Conservation (phyloP, 2,113 vertebrate species). For the Prietella phreatophila region DNA sequence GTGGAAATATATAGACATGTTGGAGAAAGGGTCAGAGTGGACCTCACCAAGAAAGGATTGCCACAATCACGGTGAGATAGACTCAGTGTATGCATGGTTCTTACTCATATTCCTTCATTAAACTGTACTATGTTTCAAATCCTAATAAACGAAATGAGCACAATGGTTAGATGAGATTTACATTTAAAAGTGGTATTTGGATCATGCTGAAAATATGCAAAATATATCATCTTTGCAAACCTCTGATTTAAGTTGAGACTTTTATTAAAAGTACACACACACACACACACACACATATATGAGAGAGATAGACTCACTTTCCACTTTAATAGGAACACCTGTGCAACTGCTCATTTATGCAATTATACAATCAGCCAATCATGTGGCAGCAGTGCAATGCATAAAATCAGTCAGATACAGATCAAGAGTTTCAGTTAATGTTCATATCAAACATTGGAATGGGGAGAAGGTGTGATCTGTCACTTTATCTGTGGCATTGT, state of each 20-base stretch:
- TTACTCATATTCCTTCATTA: neutral
- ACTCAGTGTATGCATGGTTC: neutral
- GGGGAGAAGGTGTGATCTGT: too few relatives aligned
- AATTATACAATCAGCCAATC: neutral
- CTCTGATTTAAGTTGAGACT: neutral
- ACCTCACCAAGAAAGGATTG: slow-evolving; percentile 97
- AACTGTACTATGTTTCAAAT: neutral
- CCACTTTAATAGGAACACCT: neutral
- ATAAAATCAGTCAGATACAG: too few relatives aligned
- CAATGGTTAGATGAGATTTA: neutral
- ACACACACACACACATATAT: too few relatives aligned
- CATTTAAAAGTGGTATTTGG: neutral
- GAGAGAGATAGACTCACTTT: too few relatives aligned
- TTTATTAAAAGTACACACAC: neutral
- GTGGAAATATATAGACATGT: slow-evolving; percentile 99
- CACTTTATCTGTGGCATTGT: too few relatives aligned
- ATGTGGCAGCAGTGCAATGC: too few relatives aligned
- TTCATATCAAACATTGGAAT: too few relatives aligned
- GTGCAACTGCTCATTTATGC: neutral
- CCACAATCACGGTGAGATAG: slow-evolving; percentile 89
- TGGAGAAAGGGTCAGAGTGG: slow-evolving; percentile 93
- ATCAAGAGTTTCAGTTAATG: too few relatives aligned
- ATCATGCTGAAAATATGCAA: neutral
- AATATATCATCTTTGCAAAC: neutral
- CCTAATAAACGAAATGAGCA: neutral